Percentiles rank a stretch among this genome's conserved stretches.
Conservation (phyloP, 2,888 invertebrate species). For the Mimachlamys varia region DNA sequence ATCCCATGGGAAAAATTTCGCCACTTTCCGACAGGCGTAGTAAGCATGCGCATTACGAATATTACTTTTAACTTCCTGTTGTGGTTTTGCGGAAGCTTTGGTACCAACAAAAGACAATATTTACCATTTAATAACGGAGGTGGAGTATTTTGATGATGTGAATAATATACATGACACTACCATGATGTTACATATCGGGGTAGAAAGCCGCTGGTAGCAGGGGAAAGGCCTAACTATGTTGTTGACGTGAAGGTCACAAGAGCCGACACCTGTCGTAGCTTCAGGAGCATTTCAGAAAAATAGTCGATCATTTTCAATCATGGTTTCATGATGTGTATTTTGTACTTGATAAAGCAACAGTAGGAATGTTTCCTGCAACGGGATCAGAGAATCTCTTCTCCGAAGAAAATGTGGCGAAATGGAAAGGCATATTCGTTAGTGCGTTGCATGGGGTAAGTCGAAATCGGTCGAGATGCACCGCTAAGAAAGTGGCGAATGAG, state of each 20-base stretch:
- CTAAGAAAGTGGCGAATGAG: not conserved
- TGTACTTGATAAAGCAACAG: slow-evolving; percentile 41
- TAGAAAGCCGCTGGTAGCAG: not conserved
- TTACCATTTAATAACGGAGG: not conserved
- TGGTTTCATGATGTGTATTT: slow-evolving; percentile 49
- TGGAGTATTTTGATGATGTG: not conserved
- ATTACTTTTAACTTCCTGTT: slow-evolving; percentile 64
- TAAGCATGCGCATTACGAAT: slow-evolving; percentile 60
- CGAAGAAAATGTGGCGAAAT: slow-evolving; percentile 94
- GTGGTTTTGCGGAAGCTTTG: slow-evolving; percentile 67
- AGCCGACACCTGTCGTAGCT: not conserved
- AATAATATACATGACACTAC: slow-evolving; percentile 28
- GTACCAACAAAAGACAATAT: slow-evolving; percentile 28
- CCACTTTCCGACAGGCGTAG: slow-evolving; percentile 43
- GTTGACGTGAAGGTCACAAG: slow-evolving; percentile 29
- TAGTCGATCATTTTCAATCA: slow-evolving; percentile 44
- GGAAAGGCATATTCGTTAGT: slow-evolving; percentile 94
- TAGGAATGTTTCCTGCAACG: slow-evolving; percentile 67
- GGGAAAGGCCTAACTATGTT: slow-evolving; percentile 18
- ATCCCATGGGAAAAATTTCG: not conserved
- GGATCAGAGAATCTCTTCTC: slow-evolving; percentile 87
- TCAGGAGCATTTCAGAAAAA: slow-evolving; percentile 24
- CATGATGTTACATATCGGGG: not conserved
- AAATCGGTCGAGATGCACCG: slow-evolving; percentile 20
- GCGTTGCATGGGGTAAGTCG: slow-evolving; percentile 91